A percentile compares a stretch with the other conserved stretches of the same genome.
Evolutionary conservation across 1,140 invertebrate genomes (phyloP).

Genomic region (Zaprionus kolodkinae): DNA sequence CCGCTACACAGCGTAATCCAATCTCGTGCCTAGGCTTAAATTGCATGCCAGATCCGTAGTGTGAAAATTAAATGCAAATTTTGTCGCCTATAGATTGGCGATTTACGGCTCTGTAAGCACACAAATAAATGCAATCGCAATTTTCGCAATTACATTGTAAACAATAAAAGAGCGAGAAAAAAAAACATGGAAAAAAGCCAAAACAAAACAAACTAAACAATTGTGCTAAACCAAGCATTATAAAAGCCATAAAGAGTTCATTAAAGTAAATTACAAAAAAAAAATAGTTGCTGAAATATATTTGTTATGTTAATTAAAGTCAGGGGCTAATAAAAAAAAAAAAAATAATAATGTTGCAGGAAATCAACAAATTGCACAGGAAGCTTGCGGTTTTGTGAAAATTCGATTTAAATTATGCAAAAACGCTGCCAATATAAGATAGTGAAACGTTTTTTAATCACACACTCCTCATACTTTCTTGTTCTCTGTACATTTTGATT

Average conservation of each 20-base stretch:
- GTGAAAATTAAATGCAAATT: constrained; percentile 40
- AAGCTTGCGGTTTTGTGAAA: not conserved
- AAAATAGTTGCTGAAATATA: not conserved
- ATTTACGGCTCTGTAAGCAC: constrained; percentile 24
- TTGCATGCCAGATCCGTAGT: constrained; percentile 13
- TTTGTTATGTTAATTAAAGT: constrained; percentile 6
- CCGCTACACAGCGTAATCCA: too few species aligned
- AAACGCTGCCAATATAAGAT: not conserved
- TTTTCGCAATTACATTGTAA: constrained; percentile 24
- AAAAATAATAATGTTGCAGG: not conserved
- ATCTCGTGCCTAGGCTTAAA: constrained; percentile 20
- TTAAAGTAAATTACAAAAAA: constrained; percentile 5
- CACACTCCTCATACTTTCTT: not conserved
- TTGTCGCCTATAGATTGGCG: constrained; percentile 24
- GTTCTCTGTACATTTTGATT: not conserved
- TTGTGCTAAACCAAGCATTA: constrained; percentile 24
- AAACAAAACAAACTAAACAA: constrained; percentile 23
- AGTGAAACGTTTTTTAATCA: not conserved
- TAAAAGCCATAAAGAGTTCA: constrained; percentile 10
- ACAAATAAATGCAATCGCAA: constrained; percentile 15
- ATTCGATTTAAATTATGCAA: not conserved
- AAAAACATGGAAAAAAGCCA: constrained; percentile 11
- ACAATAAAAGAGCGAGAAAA: constrained; percentile 13
- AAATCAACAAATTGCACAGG: not conserved
- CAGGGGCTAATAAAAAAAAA: not conserved